Evolutionary conservation across 2,888 invertebrate genomes (phyloP), one percentile per base, ranked within the genome.

Genomic region (Biston stratarius): DNA sequence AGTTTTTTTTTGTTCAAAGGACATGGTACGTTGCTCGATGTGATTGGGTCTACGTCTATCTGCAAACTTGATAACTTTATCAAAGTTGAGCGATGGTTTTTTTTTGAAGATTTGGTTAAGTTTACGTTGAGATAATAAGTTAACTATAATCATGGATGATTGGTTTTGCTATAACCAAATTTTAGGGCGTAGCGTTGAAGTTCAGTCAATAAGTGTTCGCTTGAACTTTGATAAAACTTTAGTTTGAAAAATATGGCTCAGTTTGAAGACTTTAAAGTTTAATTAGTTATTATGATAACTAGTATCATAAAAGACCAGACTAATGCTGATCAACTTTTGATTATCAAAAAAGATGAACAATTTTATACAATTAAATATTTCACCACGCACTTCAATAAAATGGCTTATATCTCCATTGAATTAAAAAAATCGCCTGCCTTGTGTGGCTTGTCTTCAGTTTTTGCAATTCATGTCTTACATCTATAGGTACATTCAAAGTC

Each of bases 31-130:
- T 14, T 66, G 52, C 61, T 12, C 57, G 15, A 9, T 57, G 15
- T 52, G 57, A 66, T 66, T 61, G 57, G 51, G 61, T 61, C 57
- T 49, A 56, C 57, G 38, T 61, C 48, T 52, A 33, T 60, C 55
- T 61, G 33, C 15, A 49, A 51, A 61, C 12, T 61, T 61, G 38
- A 57, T 66, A 57, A 66, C 47, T 52, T 66, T 49, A 48, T 57
- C 52, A 45, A 56, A 60, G 24, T 59, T 64, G 61, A 55, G 42
- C 47, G 60, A 61, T 65, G 58, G 58, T 36, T 48, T 64, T 36
- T 48, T 64, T 61, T 61, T 45, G 56, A 47, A 52, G 44, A 57
- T 56, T 61, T 64, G 56, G 51, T 64, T 11, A 63, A 44, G 57
- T 51, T 62, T 6, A 24, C 55, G 33, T 57, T 49, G 56, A 51